A percentile compares a stretch with the other conserved stretches of the same genome.
Evolutionary conservation across 2,113 vertebrate genomes (phyloP).

Genomic region (Climacteris rufus): DNA sequence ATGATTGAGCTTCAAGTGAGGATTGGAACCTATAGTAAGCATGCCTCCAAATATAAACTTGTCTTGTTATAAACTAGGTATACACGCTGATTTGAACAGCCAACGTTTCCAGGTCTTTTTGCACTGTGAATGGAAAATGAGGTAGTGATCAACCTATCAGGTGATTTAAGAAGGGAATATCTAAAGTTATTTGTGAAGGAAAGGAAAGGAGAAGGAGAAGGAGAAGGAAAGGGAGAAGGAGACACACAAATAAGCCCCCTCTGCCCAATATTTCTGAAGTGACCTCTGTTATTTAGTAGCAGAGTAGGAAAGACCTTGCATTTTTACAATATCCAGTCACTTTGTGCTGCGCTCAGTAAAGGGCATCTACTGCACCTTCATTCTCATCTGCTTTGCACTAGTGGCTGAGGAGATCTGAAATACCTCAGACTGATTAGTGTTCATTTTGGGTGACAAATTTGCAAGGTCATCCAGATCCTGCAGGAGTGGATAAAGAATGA

Average conservation of each 20-base stretch:
- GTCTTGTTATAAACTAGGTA: not conserved
- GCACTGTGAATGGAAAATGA: not conserved
- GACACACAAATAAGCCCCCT: not conserved
- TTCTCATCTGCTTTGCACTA: not conserved
- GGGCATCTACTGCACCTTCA: not conserved
- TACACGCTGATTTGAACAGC: not conserved
- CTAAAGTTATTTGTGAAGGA: not conserved
- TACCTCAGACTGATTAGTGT: not conserved
- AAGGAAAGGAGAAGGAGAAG: too few relatives aligned
- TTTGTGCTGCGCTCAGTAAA: not conserved
- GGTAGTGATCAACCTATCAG: not conserved
- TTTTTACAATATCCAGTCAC: not conserved
- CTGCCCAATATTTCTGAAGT: not conserved
- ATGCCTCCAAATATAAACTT: not conserved
- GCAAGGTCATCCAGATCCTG: not conserved
- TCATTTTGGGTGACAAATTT: not conserved
- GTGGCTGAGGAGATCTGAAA: not conserved
- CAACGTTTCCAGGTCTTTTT: not conserved
- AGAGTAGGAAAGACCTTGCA: not conserved
- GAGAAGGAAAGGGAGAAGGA: not conserved
- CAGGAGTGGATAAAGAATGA: not conserved
- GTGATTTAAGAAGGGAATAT: not conserved
- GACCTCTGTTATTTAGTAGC: not conserved
- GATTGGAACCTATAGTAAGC: not conserved
- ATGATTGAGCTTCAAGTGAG: not conserved